Conservation (phyloP, 2,888 invertebrate genomes). For the Daptonema setosum region DNA sequence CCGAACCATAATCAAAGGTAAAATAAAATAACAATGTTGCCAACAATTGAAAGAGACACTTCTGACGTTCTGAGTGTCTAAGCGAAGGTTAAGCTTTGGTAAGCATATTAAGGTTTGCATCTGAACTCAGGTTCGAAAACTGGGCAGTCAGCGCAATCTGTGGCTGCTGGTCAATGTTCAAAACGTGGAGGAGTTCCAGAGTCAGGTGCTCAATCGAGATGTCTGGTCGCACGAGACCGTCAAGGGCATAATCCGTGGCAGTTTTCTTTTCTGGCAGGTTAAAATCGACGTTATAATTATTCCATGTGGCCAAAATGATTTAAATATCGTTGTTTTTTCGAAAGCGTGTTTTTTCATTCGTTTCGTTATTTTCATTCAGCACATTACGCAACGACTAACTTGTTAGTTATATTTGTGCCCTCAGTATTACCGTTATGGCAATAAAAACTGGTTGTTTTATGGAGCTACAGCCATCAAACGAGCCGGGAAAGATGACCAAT, state of each 20-base stretch:
- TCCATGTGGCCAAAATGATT: not conserved
- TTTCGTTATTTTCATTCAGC: too few relatives aligned
- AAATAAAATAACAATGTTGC: too few relatives aligned
- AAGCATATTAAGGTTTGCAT: not conserved
- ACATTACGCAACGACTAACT: too few relatives aligned
- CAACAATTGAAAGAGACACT: too few relatives aligned
- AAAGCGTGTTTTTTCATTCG: too few relatives aligned
- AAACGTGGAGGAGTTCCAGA: constrained; percentile 44
- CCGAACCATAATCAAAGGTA: not conserved
- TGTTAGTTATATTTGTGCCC: too few relatives aligned
- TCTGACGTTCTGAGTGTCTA: too few relatives aligned
- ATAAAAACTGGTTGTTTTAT: too few relatives aligned
- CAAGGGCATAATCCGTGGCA: constrained; percentile 39
- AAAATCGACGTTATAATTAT: not conserved
- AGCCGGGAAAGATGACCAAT: too few relatives aligned
- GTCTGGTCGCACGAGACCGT: constrained; percentile 45
- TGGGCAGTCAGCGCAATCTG: constrained; percentile 37
- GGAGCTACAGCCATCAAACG: too few relatives aligned
- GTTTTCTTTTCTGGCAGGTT: constrained; percentile 50
- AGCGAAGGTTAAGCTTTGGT: too few relatives aligned
- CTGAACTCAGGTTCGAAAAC: constrained; percentile 35
- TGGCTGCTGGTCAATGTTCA: constrained; percentile 52
- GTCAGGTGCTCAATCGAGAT: constrained; percentile 41
- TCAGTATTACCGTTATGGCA: too few relatives aligned
- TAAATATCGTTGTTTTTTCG: not conserved